A percentile compares a stretch with the other conserved stretches of the same genome.
Conservation (phyloP, 2,888 invertebrate species). For the Penaeus monodon region DNA sequence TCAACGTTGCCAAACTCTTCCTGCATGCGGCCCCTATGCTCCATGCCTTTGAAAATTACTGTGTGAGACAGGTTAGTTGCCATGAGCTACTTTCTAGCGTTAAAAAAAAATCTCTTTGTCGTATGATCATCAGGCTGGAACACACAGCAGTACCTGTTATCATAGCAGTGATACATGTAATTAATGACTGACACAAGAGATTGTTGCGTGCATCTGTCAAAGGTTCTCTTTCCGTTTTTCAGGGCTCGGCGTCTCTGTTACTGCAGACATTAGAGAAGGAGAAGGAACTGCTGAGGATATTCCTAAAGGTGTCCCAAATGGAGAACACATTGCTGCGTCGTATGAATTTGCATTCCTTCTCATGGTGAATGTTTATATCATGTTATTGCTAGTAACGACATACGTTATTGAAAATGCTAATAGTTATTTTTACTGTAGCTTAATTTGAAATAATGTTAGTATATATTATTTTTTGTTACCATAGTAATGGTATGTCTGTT, state of each 20-base stretch:
- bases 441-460: too few relatives aligned
- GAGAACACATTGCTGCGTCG: constrained; percentile 91
- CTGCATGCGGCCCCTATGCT: constrained; percentile 92
- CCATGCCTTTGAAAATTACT: constrained; percentile 94
- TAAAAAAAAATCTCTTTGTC: too few relatives aligned
- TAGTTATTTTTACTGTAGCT: too few relatives aligned
- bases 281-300: constrained; percentile 92
- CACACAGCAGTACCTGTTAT: too few relatives aligned
- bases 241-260: constrained; percentile 88
- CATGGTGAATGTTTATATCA: constrained; percentile 78
- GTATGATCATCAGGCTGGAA: background rate
- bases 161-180: too few relatives aligned
- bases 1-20: constrained; percentile 91
- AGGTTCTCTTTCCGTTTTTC: constrained; percentile 58
- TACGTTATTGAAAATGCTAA: background rate
- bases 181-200: too few relatives aligned
- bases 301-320: constrained; percentile 95
- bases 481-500: background rate
- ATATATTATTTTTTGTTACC: too few relatives aligned
- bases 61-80: constrained; percentile 80
- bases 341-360: constrained; percentile 98
- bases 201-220: background rate
- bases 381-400: background rate
- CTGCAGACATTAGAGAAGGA: constrained; percentile 93
- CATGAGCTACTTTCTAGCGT: background rate